Evolutionary conservation across 2,113 vertebrate genomes (phyloP), one percentile per base, ranked within the genome.

Genomic region (Pterocles burchelli): DNA sequence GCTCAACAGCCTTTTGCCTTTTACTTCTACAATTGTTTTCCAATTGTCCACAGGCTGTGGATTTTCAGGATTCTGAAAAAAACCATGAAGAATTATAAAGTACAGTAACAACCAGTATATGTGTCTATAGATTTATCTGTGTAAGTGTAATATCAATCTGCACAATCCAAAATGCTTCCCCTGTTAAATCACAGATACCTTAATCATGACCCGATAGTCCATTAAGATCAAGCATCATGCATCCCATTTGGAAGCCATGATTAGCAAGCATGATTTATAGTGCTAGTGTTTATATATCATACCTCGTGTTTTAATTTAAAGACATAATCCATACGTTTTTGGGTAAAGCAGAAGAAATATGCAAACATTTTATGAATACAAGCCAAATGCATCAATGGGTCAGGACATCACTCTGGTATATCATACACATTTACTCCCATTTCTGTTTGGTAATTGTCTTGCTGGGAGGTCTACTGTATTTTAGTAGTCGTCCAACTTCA

Each of bases 101-200:
- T 43, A 65, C 20, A 70, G 41, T 51, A 88, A 54, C 29, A 81
- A 55, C 26, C 36, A 70, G 33, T 54, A 26, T 51, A n/a, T 7
- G 6, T 51, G 17, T 58, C 22, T 77, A n/a, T 5, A 26, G 36
- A 52, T 85, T 34, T 58, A 73, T 70, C 33, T 1, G 1, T 48
- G 0, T 59, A 59, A 85, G 17, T 46, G 58, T 38, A 72, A 8
- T 75, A 91, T 34, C 15, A 87, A n/a, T 22, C 16, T 77, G 89
- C 66, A 83, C 74, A 88, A 71, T 85, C 67, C 87, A 93, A 95
- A 95, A 94, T 77, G 76, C 68, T 93, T 93, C 82, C 54, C 74
- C 63, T 52, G 22, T 80, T 71, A 62, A 85, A 94, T 70, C 34
- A 54, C 49, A 76, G 68, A 41, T 41, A 61, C n/a, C 4, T 0